phyloP scores from a whole-genome alignment of 2,113 vertebrate species.

The Trochalopteron elliotii region DNA sequence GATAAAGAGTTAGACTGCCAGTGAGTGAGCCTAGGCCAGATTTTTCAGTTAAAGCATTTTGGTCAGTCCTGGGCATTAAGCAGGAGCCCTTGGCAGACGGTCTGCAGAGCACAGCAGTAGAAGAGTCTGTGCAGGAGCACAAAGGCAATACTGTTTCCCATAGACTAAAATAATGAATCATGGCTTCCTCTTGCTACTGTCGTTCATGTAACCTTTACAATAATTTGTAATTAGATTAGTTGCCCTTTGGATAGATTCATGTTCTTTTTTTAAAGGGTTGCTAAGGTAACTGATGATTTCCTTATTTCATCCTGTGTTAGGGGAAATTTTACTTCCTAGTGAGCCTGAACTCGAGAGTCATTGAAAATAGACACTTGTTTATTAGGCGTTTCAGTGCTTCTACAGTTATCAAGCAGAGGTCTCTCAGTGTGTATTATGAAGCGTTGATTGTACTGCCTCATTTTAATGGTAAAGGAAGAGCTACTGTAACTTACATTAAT shows the following conservation, averaged over 20 bases:
- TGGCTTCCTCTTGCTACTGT: slow-evolving; percentile 40
- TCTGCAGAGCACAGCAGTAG: not conserved
- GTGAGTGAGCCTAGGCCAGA: not conserved
- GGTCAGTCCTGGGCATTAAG: not conserved
- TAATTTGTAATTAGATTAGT: slow-evolving; percentile 52
- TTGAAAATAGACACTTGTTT: slow-evolving; percentile 28
- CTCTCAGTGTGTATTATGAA: not conserved
- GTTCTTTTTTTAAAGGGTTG: not conserved
- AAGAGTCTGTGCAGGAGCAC: not conserved
- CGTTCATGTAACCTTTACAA: slow-evolving; percentile 18
- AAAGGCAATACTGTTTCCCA: slow-evolving; percentile 44
- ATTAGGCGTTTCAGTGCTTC: slow-evolving; percentile 32
- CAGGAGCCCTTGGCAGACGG: not conserved
- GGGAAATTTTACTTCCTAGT: slow-evolving; percentile 72
- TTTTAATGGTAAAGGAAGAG: not conserved
- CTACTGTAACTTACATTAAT: not conserved
- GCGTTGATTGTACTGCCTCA: not conserved
- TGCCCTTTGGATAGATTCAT: slow-evolving; percentile 26
- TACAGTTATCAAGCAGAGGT: not conserved
- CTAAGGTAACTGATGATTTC: slow-evolving; percentile 57
- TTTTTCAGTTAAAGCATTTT: not conserved
- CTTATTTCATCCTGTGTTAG: slow-evolving; percentile 70
- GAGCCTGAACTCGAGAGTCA: slow-evolving; percentile 36
- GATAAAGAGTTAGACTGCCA: not conserved
- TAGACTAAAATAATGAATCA: slow-evolving; percentile 41